A percentile compares a stretch with the other conserved stretches of the same genome.
Evolutionary conservation across 2,113 vertebrate genomes (phyloP).

Genomic region (Psilopsiagon aurifrons): DNA sequence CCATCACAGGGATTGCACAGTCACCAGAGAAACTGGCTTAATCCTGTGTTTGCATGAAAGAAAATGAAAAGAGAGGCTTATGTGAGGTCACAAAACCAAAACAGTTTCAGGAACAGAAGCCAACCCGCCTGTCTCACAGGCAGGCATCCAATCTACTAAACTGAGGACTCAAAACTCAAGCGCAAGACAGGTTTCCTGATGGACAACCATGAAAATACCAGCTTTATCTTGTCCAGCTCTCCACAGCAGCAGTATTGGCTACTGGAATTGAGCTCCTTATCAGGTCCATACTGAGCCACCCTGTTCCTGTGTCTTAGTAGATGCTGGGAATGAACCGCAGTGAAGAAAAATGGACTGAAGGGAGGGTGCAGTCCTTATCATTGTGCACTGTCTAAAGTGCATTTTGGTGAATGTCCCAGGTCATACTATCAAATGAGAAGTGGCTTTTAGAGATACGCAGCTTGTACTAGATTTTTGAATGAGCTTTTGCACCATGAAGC

Average conservation of each 20-base stretch:
- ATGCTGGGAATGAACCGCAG: neutral
- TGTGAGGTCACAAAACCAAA: neutral
- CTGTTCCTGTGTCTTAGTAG: neutral
- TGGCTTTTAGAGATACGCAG: neutral
- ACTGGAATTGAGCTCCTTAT: neutral
- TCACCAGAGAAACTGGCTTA: neutral
- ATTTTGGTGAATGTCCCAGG: neutral
- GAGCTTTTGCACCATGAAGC: neutral
- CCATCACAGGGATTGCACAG: neutral
- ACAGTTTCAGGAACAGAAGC: neutral
- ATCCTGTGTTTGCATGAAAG: neutral
- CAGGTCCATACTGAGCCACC: neutral
- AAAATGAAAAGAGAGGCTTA: neutral
- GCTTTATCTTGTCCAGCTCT: neutral
- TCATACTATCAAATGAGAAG: neutral
- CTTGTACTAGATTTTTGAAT: neutral
- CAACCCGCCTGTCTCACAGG: neutral
- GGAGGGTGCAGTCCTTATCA: neutral
- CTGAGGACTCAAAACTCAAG: neutral
- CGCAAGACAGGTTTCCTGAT: neutral
- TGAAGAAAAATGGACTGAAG: neutral
- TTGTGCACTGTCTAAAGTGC: accelerated
- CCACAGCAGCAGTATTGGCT: neutral
- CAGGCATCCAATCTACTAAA: neutral
- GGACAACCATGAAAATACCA: neutral